These are phyloP conservation scores for Caenorhabditis sp. DNA, from an alignment of 2,888 invertebrate genomes.

Conservation along the genomic window DNA sequence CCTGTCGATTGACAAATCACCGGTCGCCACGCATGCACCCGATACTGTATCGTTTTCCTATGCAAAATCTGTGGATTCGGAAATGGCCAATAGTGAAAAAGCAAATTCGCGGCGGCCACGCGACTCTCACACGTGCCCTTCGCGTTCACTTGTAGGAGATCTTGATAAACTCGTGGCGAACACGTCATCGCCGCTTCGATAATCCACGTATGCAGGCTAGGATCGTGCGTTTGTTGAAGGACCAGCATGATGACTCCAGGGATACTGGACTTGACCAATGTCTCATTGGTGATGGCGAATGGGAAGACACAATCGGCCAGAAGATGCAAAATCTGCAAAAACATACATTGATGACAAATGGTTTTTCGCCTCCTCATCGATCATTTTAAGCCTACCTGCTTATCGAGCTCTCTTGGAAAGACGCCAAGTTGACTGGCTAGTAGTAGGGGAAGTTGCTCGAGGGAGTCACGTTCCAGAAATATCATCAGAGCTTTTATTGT, in stretches of 20 bases:
- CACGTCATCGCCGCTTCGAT: constrained; percentile 94
- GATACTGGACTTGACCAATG: constrained; percentile 57
- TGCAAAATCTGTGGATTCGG: constrained; percentile 92
- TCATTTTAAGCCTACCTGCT: constrained; percentile 77
- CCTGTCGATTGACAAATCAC: constrained; percentile 55
- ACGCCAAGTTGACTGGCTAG: constrained; percentile 92
- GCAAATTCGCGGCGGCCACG: constrained; percentile 91
- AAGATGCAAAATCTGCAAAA: constrained; percentile 80
- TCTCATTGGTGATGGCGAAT: constrained; percentile 80
- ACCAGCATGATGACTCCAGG: constrained; percentile 91
- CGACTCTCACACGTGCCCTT: constrained; percentile 90
- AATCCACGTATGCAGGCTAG: constrained; percentile 93
- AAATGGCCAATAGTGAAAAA: constrained; percentile 99
- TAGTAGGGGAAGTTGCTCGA: constrained; percentile 92
- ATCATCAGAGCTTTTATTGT: constrained; percentile 92
- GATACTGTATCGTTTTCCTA: constrained; percentile 80
- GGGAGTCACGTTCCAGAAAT: constrained; percentile 92
- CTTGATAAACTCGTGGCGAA: constrained; percentile 83
- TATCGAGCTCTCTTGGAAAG: constrained; percentile 87
- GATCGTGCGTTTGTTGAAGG: constrained; percentile 91
- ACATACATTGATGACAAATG: too few relatives aligned
- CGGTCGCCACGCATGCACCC: constrained; percentile 51
- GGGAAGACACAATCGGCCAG: constrained; percentile 94
- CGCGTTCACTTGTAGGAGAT: constrained; percentile 50
- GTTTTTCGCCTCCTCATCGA: too few relatives aligned